phyloP scores from a whole-genome alignment of 2,113 vertebrate genomes.

The human (Homo sapiens) region GRCh38 chr13:108731001-108731500 shows the following conservation, averaged over 20 bases:
- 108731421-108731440: background rate
- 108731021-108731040: background rate
- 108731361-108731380: too few species aligned
- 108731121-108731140: background rate
- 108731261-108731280: background rate
- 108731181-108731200: background rate
- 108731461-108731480: background rate
- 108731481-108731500: background rate
- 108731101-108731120: background rate
- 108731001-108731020: background rate
- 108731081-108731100: background rate
- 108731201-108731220: rapidly evolving
- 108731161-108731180: background rate
- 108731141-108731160: too few species aligned
- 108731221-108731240: background rate
- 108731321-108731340: background rate
- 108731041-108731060: background rate
- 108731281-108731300: background rate
- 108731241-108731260: rapidly evolving
- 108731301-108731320: too few species aligned
- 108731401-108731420: too few species aligned
- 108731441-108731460: too few species aligned
- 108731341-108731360: background rate
- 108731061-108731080: background rate
- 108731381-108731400: too few species aligned